These are phyloP conservation scores for Channa argus DNA, from an alignment of 2,113 vertebrate genomes.

Conservation along the genomic window DNA sequence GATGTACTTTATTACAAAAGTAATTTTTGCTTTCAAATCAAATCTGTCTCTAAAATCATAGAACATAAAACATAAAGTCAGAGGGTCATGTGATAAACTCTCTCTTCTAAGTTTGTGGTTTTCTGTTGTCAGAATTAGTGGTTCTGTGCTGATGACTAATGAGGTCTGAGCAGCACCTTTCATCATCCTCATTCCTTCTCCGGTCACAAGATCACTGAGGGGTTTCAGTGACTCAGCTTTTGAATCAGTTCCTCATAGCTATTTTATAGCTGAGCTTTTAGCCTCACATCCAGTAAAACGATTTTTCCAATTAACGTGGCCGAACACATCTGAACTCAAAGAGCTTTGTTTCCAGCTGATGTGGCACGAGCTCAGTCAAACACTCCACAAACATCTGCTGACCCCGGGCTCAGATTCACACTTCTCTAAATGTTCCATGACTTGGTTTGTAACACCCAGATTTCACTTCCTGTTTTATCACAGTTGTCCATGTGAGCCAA, in stretches of 20 bases:
- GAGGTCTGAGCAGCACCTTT: not conserved
- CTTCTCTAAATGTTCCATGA: constrained; percentile 36
- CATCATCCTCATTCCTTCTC: constrained; percentile 19
- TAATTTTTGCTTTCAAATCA: no score
- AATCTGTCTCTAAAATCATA: no score
- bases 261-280: no score
- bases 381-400: constrained; percentile 17
- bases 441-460: not conserved
- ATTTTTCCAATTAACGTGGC: constrained; percentile 22
- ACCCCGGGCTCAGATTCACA: constrained; percentile 15
- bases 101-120: not conserved
- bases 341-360: not conserved
- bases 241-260: constrained; percentile 11
- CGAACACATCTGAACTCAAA: constrained; percentile 33
- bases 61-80: not conserved
- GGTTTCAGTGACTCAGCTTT: constrained; percentile 38
- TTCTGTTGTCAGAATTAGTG: not conserved
- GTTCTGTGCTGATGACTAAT: constrained; percentile 14
- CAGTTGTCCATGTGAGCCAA: constrained; percentile 43
- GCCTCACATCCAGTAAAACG: constrained; percentile 30
- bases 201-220: constrained; percentile 16
- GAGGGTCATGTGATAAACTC: not conserved
- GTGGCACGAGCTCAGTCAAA: constrained; percentile 19
- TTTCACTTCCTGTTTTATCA: constrained; percentile 23
- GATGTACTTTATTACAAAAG: no score